Conservation (phyloP, 1,140 invertebrate genomes). For the Drosophila tsacasi region DNA sequence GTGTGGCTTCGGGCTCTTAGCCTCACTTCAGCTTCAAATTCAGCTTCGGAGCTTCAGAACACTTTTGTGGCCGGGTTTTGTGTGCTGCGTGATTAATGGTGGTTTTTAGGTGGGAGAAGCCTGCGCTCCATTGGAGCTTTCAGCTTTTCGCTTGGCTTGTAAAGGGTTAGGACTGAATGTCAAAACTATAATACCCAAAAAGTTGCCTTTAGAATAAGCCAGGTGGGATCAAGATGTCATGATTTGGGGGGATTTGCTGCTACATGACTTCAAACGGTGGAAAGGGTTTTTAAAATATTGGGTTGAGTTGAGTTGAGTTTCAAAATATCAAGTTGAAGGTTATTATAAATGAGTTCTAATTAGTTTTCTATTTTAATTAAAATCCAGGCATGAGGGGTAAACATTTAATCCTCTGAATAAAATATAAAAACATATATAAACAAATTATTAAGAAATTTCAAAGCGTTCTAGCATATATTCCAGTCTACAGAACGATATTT, state of each 20-base stretch:
- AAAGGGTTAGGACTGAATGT: constrained; percentile 1
- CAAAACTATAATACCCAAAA: constrained; percentile 7
- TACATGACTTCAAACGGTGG: not conserved
- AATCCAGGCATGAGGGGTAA: not conserved
- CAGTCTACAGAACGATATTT: no score
- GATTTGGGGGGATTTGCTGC: constrained; percentile 1
- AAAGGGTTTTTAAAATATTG: not conserved
- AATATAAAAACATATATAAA: no score
- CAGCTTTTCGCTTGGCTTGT: constrained; percentile 3
- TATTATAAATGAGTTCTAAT: not conserved
- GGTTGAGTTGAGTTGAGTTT: no score
- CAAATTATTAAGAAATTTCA: no score
- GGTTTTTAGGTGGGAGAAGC: constrained; percentile 8
- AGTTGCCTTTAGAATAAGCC: not conserved
- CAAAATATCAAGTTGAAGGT: no score
- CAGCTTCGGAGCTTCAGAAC: constrained; percentile 22
- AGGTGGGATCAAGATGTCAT: constrained; percentile 5
- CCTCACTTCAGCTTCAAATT: constrained; percentile 16
- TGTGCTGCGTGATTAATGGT: constrained; percentile 37
- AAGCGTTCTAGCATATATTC: no score
- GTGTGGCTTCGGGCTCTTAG: constrained; percentile 18
- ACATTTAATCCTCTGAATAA: no score
- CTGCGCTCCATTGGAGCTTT: constrained; percentile 14
- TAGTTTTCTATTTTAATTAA: not conserved
- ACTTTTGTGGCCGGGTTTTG: constrained; percentile 19